These are phyloP conservation scores for Tinea trinotella DNA, from an alignment of 2,888 invertebrate species.

Conservation along the genomic window DNA sequence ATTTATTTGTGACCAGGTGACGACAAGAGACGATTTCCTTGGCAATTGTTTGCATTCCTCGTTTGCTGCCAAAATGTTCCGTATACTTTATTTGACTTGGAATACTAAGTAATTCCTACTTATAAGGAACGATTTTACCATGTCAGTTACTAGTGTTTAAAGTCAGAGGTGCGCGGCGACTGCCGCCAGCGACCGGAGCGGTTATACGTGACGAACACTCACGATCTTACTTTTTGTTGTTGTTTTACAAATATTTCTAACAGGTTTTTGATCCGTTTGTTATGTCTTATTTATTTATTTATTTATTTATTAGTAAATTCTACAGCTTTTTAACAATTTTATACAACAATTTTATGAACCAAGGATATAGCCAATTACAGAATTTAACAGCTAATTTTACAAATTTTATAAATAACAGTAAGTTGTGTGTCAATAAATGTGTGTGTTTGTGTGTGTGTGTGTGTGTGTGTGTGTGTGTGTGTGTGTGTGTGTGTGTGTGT, in stretches of 20 bases:
- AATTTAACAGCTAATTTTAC: no score
- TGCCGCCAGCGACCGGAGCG: not conserved
- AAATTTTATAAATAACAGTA: no score
- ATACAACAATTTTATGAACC: no score
- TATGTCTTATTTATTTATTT: not conserved
- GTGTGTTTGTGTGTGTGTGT: no score
- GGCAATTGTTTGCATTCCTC: not conserved
- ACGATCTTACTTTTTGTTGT: not conserved
- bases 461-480: no score
- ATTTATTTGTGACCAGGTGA: conserved; percentile 64
- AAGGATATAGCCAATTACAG: no score
- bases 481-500: no score
- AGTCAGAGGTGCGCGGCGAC: not conserved
- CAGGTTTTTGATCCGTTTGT: not conserved
- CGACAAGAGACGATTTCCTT: conserved; percentile 7
- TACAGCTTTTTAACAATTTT: no score
- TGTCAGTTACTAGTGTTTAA: not conserved
- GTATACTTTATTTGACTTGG: not conserved
- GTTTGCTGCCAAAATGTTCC: not conserved
- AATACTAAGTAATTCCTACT: not conserved
- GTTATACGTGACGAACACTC: not conserved
- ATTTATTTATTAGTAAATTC: no score
- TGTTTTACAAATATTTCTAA: not conserved
- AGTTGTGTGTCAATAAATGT: no score
- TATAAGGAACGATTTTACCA: not conserved